Evolutionary conservation across 2,888 invertebrate species (phyloP), one percentile per base, ranked within the genome.

Genomic region (Drosophila quinaria): DNA sequence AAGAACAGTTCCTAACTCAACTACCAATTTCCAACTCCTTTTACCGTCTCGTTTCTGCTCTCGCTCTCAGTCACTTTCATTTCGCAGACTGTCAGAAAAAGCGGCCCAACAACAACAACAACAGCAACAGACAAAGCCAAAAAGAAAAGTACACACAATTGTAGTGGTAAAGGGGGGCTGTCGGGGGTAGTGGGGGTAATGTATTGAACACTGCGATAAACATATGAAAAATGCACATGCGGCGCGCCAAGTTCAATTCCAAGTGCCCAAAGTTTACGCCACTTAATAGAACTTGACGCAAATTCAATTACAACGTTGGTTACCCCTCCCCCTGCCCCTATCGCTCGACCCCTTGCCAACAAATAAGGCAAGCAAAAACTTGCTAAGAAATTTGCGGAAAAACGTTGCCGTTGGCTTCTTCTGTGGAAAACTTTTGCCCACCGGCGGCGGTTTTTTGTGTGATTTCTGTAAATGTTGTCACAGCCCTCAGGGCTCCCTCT

Each of bases 231-330:
- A 89, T 89, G 86, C 85, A 86, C 85, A 86, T 87, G 81, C 80
- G 80, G 58, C 71, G 84, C 68, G 87, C 85, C 85, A 79, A 83
- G 81, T 87, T 84, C 82, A 76, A 81, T 78, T 87, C 81, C 71
- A 68, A 56, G 67, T 75, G 78, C 89, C 76, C 84, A 81, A 87
- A 86, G 86, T 86, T 86, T 89, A 81, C 88, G 86, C 89, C 86
- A 86, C 86, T 86, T 86, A 86, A 86, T 89, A 80, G 86, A 86
- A 86, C 89, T 86, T 87, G 87, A 87, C 89, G 88, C 88, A 89
- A 86, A 86, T 86, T 86, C 86, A 86, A 86, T 86, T 86, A 86
- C 86, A 89, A 71, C 69, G 52, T 74, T 66, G 78, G 70, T 58
- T 49, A 11, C 52, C 31, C 17, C 37, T 17, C 8, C n/a, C 35